phyloP scores from a whole-genome alignment of 2,797 vertebrate genomes.

The Coracias cyanogaster region DNA sequence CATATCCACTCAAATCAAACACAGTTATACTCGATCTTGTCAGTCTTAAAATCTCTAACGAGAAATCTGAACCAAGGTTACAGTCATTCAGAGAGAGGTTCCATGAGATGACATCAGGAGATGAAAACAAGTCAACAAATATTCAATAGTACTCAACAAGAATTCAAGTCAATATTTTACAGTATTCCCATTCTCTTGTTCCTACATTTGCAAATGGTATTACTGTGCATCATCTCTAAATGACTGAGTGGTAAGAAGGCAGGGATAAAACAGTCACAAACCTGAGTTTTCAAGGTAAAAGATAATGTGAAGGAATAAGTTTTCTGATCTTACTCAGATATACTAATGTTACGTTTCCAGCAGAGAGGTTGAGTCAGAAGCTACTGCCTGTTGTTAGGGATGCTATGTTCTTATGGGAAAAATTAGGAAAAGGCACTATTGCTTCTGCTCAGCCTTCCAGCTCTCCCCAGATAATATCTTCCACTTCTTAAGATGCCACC shows the following conservation, averaged over 20 bases:
- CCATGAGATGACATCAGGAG: not conserved
- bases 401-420: not conserved
- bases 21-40: not conserved
- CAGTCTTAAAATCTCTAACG: not conserved
- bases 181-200: not conserved
- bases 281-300: not conserved
- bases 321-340: not conserved
- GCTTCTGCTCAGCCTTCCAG: not conserved
- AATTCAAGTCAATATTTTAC: not conserved
- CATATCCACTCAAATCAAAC: not conserved
- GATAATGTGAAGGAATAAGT: not conserved
- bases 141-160: not conserved
- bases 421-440: rapidly evolving
- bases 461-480: not conserved
- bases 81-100: not conserved
- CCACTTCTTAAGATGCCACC: not conserved
- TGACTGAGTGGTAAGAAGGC: not conserved
- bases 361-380: not conserved
- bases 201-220: not conserved
- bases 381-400: not conserved
- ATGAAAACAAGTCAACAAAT: not conserved
- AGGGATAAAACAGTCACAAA: not conserved
- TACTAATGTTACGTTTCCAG: not conserved
- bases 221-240: not conserved
- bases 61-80: not conserved